phyloP scores from a whole-genome alignment of 2,888 invertebrate species.

The Dexiosoma caninum region DNA sequence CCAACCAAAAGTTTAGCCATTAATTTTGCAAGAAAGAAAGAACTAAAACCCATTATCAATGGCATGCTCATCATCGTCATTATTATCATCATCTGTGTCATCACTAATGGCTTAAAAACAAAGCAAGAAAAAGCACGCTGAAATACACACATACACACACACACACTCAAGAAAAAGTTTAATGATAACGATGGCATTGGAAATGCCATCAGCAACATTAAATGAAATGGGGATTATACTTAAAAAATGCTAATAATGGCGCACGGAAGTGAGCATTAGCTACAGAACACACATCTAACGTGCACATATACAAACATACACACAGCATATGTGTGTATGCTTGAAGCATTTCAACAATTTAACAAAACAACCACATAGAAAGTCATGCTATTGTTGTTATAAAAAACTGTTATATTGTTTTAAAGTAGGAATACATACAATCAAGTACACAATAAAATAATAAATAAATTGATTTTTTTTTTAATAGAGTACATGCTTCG shows the following conservation, averaged over 20 bases:
- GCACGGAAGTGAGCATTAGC: conserved; percentile 38
- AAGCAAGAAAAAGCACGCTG: conserved; percentile 13
- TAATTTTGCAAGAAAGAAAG: conserved; percentile 39
- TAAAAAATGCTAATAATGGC: conserved; percentile 61
- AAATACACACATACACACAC: conserved; percentile 17
- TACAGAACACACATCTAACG: not conserved
- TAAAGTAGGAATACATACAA: conserved; percentile 2
- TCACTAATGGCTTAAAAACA: conserved; percentile 55
- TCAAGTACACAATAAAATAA: no score
- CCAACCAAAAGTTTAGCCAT: conserved; percentile 55
- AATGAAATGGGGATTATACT: conserved; percentile 56
- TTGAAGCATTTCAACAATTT: not conserved
- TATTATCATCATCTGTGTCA: conserved; percentile 61
- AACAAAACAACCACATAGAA: not conserved
- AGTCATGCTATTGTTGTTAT: not conserved
- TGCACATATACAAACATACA: not conserved
- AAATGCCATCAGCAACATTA: conserved; percentile 49
- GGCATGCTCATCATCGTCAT: conserved; percentile 64
- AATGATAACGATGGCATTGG: conserved; percentile 51
- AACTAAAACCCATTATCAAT: conserved; percentile 47
- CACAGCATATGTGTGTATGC: not conserved
- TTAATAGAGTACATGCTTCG: not conserved
- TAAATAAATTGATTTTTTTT: conserved; percentile 1
- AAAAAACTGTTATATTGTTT: conserved; percentile 44
- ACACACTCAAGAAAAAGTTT: conserved; percentile 36